Evolutionary conservation across 2,888 invertebrate genomes (phyloP), one percentile per base, ranked within the genome.

Genomic region (Drosophila tripunctata): DNA sequence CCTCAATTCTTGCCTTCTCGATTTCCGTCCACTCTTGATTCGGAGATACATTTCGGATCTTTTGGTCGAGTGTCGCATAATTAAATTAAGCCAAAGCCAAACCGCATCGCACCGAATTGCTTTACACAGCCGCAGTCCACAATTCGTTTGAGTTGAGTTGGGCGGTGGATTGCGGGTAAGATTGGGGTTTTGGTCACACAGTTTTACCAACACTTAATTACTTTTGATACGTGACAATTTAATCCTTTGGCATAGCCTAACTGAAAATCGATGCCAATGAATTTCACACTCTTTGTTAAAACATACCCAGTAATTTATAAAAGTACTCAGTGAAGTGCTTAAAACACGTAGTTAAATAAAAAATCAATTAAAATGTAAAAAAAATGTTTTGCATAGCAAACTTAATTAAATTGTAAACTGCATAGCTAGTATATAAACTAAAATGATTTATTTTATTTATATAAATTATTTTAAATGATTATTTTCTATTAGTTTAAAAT

Each of bases 221-320:
- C 78, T 67, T 79, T 77, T 74, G 79, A 78, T 68, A 79, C 68
- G 77, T 78, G 78, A 79, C 79, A 78, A 71, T 68, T 74, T 79
- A 79, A 78, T 76, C 77, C 67, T 62, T 76, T 47, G 64, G 47
- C 17, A 52, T 51, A 38, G 27, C 63, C 60, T 31, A 44, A 67
- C 60, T 41, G 30, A 70, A 69, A 63, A 57, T 64, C 65, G 75
- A 75, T 75, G 54, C 38, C 15, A 38, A 33, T 45, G 30, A 10
- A 22, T 38, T 21, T 17, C n/a, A 27, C 10, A 8, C 31, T 10
- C 38, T 51, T 45, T 36, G 10, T 21, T n/a, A 14, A 17, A 21
- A 41, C 41, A 38, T 45, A 44, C 40, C 45, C 22, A 52, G 36
- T 17, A 30, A 21, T 38, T 40, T 6, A 21, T 12, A 36, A 38